A percentile compares a stretch with the other conserved stretches of the same genome.
These are phyloP conservation scores for Acanthochromis polyacanthus DNA, from an alignment of 2,113 vertebrate species.

Conservation along the genomic window DNA sequence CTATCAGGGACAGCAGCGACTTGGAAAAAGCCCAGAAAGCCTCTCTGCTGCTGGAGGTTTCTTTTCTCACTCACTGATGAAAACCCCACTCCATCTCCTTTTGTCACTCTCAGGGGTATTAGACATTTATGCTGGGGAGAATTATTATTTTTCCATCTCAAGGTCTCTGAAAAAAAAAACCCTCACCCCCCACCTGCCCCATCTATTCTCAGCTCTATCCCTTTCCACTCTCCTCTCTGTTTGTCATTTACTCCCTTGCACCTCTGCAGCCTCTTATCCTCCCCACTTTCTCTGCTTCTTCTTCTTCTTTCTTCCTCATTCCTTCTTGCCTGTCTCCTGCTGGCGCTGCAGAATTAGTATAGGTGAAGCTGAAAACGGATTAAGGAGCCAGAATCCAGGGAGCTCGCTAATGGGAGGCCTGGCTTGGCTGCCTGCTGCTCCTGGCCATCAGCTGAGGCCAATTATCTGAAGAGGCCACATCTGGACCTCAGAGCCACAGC, in stretches of 20 bases:
- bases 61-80: slow-evolving; percentile 35
- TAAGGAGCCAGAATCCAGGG: slow-evolving; percentile 64
- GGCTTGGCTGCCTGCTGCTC: slow-evolving; percentile 56
- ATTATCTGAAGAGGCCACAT: slow-evolving; percentile 70
- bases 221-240: slow-evolving; percentile 25
- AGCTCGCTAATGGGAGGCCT: slow-evolving; percentile 60
- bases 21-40: slow-evolving; percentile 57
- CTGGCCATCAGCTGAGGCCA: slow-evolving; percentile 71
- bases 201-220: slow-evolving; percentile 41
- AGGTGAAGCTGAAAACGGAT: slow-evolving; percentile 69
- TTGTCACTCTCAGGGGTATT: slow-evolving; percentile 16
- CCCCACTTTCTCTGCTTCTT: neutral
- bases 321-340: slow-evolving; percentile 25
- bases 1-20: slow-evolving; percentile 44
- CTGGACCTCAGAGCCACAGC: slow-evolving; percentile 38
- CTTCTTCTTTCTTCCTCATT: slow-evolving; percentile 31
- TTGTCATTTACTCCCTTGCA: slow-evolving; percentile 31
- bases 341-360: slow-evolving; percentile 65
- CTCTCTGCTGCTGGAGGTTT: slow-evolving; percentile 45
- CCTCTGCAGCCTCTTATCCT: slow-evolving; percentile 24
- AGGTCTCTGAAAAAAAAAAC: slow-evolving; percentile 26
- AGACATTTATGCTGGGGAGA: slow-evolving; percentile 63
- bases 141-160: slow-evolving; percentile 75
- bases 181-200: slow-evolving; percentile 15
- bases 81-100: neutral